Conservation (phyloP, 1,140 invertebrate species). For the Neodiprion lecontei region DNA sequence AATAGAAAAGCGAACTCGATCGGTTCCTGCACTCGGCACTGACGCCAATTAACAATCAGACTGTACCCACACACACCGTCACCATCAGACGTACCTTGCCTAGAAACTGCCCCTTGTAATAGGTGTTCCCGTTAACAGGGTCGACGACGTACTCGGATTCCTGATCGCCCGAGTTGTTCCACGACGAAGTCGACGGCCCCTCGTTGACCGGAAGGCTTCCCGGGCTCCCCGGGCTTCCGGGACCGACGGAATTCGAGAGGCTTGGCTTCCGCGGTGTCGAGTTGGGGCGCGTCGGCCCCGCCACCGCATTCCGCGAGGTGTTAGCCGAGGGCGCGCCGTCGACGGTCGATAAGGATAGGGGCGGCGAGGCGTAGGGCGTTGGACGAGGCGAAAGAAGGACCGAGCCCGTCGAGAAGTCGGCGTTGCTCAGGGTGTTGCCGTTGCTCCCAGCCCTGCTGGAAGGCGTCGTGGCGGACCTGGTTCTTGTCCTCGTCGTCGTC, state of each 20-base stretch:
- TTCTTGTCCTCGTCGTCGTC: background rate
- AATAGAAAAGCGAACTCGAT: no score
- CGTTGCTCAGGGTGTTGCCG: background rate
- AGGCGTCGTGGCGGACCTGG: constrained; percentile 19
- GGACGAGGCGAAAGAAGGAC: constrained; percentile 5
- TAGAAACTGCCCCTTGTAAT: constrained; percentile 64
- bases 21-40: no score
- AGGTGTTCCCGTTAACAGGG: constrained; percentile 60
- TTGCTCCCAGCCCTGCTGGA: background rate
- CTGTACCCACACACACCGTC: no score
- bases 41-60: no score
- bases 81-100: constrained; percentile 58
- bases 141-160: constrained; percentile 64
- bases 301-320: constrained; percentile 19
- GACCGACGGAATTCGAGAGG: constrained; percentile 28
- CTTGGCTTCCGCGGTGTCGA: constrained; percentile 12
- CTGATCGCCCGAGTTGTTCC: constrained; percentile 48
- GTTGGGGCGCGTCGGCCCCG: background rate
- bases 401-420: background rate
- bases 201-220: constrained; percentile 21
- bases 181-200: constrained; percentile 35
- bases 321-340: constrained; percentile 14
- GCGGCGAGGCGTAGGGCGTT: constrained; percentile 8
- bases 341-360: constrained; percentile 24
- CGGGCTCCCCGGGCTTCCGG: constrained; percentile 26